phyloP scores from a whole-genome alignment of 2,797 vertebrate species.

The Aplochiton taeniatus region DNA sequence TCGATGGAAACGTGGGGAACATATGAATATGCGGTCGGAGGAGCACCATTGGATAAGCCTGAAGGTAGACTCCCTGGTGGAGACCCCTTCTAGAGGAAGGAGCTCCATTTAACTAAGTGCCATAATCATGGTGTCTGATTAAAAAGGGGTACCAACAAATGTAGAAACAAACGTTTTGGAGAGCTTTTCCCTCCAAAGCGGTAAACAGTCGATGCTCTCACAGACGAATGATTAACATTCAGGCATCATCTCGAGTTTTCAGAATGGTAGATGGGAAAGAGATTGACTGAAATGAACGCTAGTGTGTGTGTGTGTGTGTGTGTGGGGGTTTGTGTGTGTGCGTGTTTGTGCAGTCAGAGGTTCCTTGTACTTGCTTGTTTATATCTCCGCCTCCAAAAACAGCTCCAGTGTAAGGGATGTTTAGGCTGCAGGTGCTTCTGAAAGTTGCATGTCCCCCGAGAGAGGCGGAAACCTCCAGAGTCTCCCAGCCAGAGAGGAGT shows the following conservation, averaged over 20 bases:
- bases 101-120: constrained; percentile 66
- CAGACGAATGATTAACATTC: constrained; percentile 63
- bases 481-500: constrained; percentile 40
- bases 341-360: not conserved
- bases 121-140: constrained; percentile 69
- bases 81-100: constrained; percentile 25
- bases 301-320: not conserved
- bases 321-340: not conserved
- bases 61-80: not conserved
- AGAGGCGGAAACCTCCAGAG: constrained; percentile 55
- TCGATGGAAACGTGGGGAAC: too few species aligned
- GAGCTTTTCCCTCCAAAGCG: constrained; percentile 36
- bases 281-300: too few species aligned
- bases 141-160: constrained; percentile 59
- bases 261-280: not conserved
- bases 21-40: too few species aligned
- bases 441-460: constrained; percentile 71
- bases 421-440: constrained; percentile 76
- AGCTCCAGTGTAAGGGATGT: constrained; percentile 60
- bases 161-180: constrained; percentile 45
- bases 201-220: constrained; percentile 58
- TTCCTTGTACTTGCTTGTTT: constrained; percentile 68
- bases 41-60: too few species aligned
- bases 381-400: constrained; percentile 62
- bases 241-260: constrained; percentile 47